Evolutionary conservation across 64 coral and sea anemone genomes (phyloP).

Genomic region (Trachythela sp.): DNA sequence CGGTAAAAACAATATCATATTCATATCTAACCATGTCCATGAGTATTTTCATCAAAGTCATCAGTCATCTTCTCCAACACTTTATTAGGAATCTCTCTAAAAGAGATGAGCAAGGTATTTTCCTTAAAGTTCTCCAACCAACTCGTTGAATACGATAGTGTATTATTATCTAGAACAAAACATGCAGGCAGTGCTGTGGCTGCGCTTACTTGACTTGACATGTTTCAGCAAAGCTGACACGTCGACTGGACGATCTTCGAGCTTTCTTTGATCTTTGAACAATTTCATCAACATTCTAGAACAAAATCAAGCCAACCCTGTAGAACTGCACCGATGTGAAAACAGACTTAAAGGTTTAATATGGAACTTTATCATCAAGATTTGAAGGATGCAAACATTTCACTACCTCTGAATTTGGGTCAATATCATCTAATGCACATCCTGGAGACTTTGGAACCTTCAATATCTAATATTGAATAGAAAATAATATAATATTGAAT

Average conservation of each 20-base stretch:
- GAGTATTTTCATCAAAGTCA: not conserved
- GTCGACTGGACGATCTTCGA: not conserved
- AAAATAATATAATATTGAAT: not conserved
- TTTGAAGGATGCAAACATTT: not conserved
- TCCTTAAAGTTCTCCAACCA: not conserved
- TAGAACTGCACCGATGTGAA: too few relatives aligned
- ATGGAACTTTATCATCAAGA: not conserved
- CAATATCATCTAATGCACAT: constrained; percentile 4
- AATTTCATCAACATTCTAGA: not conserved
- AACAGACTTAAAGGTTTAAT: too few relatives aligned
- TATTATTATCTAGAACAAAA: not conserved
- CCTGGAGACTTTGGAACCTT: not conserved
- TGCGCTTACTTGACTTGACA: constrained; percentile 13
- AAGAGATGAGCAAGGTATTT: not conserved
- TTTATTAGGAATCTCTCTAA: not conserved
- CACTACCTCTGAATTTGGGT: not conserved
- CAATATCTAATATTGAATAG: not conserved
- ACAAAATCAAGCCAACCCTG: not conserved
- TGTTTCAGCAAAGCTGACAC: constrained; percentile 19
- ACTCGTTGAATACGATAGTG: not conserved
- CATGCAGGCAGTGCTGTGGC: not conserved
- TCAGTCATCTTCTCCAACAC: not conserved
- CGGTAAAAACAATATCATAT: too few relatives aligned
- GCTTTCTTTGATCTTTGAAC: not conserved
- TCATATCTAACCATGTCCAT: too few relatives aligned